phyloP scores from a whole-genome alignment of 2,888 invertebrate species.

The Acrocyrtus sp. region DNA sequence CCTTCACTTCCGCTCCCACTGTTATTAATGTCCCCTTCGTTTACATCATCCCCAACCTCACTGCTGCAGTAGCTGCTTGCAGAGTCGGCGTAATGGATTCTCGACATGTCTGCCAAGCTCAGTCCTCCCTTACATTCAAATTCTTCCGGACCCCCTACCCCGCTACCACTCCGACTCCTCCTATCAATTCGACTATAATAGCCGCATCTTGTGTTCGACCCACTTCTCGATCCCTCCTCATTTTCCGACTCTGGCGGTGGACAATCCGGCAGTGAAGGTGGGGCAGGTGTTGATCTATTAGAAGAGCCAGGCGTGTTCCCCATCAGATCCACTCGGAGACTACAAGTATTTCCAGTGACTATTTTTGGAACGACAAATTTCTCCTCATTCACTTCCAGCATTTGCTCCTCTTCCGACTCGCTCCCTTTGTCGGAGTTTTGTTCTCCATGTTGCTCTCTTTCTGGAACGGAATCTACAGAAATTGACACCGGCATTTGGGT shows the following conservation, averaged over 20 bases:
- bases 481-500: slow-evolving; percentile 11
- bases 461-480: too few species aligned
- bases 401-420: background rate
- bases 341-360: slow-evolving; percentile 20
- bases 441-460: slow-evolving; percentile 14
- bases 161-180: background rate
- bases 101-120: slow-evolving; percentile 48
- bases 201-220: slow-evolving; percentile 40
- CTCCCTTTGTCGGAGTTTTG: slow-evolving; percentile 4
- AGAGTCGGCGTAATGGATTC: slow-evolving; percentile 56
- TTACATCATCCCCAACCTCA: slow-evolving; percentile 43
- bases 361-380: slow-evolving; percentile 34
- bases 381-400: slow-evolving; percentile 6
- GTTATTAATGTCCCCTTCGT: slow-evolving; percentile 18
- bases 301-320: slow-evolving; percentile 20
- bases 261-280: slow-evolving; percentile 52
- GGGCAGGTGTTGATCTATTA: slow-evolving; percentile 39
- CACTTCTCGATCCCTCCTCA: slow-evolving; percentile 37
- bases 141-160: background rate
- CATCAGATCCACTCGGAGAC: background rate
- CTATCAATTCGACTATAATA: background rate
- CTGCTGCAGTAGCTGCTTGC: slow-evolving; percentile 55
- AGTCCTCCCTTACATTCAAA: slow-evolving; percentile 47
- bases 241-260: slow-evolving; percentile 49
- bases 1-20: too few species aligned